Base-by-base conservation (phyloP, 2,113 vertebrate species). In the Podarcis muralis region DNA sequence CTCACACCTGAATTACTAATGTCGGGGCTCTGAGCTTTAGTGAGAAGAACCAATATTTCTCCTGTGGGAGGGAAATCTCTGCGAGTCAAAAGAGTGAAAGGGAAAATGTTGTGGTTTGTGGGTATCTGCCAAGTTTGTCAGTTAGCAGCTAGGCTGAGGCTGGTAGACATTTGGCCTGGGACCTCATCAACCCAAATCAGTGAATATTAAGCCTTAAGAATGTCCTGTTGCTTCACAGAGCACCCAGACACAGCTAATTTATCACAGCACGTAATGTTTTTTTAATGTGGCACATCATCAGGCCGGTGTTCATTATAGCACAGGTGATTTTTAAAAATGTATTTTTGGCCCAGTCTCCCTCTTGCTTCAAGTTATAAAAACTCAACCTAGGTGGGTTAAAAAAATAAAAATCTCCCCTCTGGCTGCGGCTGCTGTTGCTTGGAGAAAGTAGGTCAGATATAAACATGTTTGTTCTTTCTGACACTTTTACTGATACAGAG, bases 381-480 rank as follows among this genome's bases (percentile, higher is more conserved):
- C 37, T 8, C 84, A 89, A 86, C 59, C 77, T 76, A 53, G 16
- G 11, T 81, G 18, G 59, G 48, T 11, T 53, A 2, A 30, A 25
- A 25, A 69, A 69, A 25, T 7, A 27, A 6, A 69, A 69, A 23
- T 32, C 79, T 90, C 18, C 22, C 79, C 32, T 88, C 37, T 93
- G 75, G 13, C 5, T 87, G 40, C n/a, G n/a, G 2, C 5, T 27
- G 35, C 5, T 12, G 27, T 25, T 59, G 2, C 6, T n/a, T 12
- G 69, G 72, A 88, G 92, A 71, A 95, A 88, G 32, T 88, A 92
- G 87, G 91, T 94, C 92, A 93, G 3, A 65, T 87, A 88, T 62
- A 95, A 93, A 94, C 53, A 22, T 20, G 78, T 22, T 88, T 92
- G 9, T 82, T 93, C 83, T 62, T 18, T 23, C 57, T 91, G 76